Percentiles rank a stretch among this genome's conserved stretches.
phyloP scores from a whole-genome alignment of 2,113 vertebrate species.

The Aldabrachelys gigantea region DNA sequence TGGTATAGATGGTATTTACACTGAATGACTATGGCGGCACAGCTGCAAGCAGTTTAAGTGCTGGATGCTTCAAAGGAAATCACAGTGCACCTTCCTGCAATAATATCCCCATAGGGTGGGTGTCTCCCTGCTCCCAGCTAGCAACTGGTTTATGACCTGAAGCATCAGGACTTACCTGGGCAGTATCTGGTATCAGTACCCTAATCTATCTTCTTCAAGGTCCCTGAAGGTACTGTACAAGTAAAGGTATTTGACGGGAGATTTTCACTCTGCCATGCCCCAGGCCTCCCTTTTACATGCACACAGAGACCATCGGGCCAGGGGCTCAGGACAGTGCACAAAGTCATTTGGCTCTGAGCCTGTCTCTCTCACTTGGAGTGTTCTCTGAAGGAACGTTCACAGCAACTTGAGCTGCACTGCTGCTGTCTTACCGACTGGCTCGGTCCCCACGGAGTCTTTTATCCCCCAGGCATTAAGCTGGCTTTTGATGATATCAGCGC shows the following conservation, averaged over 20 bases:
- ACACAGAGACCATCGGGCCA: background rate
- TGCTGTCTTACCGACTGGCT: background rate
- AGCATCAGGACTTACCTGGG: background rate
- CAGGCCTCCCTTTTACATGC: background rate
- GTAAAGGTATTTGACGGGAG: background rate
- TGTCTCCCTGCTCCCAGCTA: background rate
- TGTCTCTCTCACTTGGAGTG: background rate
- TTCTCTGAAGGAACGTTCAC: background rate
- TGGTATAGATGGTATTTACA: background rate
- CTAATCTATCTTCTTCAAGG: background rate
- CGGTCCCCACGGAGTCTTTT: constrained; percentile 9
- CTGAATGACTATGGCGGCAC: background rate
- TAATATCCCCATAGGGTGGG: background rate
- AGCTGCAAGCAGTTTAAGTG: background rate
- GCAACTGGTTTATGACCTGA: background rate
- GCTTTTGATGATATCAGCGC: background rate
- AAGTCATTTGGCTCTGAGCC: background rate
- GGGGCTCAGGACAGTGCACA: background rate
- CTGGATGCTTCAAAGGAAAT: background rate
- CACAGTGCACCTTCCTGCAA: background rate
- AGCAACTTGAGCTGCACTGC: fast-evolving
- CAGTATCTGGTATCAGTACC: background rate
- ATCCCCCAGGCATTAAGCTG: background rate
- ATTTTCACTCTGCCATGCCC: background rate
- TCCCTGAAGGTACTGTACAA: background rate